These are phyloP conservation scores for Axinella damicornis DNA, from an alignment of 37 sponge, comb jelly and placozoan genomes.

Conservation along the genomic window DNA sequence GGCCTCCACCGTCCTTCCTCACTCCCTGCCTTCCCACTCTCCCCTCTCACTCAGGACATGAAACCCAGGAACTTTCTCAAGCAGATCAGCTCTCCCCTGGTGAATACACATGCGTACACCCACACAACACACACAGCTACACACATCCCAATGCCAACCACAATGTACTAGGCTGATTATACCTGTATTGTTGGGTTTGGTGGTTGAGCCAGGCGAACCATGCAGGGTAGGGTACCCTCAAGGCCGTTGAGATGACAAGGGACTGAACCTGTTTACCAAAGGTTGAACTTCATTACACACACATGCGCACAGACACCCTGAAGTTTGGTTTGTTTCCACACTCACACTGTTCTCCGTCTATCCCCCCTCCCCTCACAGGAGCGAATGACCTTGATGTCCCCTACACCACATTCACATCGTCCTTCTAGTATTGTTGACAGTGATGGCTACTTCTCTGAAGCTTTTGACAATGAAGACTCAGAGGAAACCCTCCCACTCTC, in stretches of 20 bases:
- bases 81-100: conserved; percentile 73
- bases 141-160: background rate
- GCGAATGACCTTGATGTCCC: conserved; percentile 57
- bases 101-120: background rate
- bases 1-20: background rate
- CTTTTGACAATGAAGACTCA: conserved; percentile 43
- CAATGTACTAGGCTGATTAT: background rate
- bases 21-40: conserved; percentile 6
- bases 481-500: conserved; percentile 1
- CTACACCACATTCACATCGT: background rate
- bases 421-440: conserved; percentile 9
- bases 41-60: conserved; percentile 19
- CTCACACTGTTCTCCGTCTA: too few species aligned
- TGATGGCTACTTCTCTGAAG: conserved; percentile 71
- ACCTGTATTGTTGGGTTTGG: too few species aligned
- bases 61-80: conserved; percentile 2
- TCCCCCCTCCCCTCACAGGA: conserved; percentile 47
- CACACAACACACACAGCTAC: background rate
- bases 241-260: too few species aligned
- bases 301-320: background rate
- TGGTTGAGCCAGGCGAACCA: too few species aligned
- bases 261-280: too few species aligned
- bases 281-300: too few species aligned
- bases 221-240: too few species aligned
- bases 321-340: too few species aligned